A percentile compares a stretch with the other conserved stretches of the same genome.
phyloP scores from a whole-genome alignment of 2,113 vertebrate species.

The Tachuris rubrigastra region DNA sequence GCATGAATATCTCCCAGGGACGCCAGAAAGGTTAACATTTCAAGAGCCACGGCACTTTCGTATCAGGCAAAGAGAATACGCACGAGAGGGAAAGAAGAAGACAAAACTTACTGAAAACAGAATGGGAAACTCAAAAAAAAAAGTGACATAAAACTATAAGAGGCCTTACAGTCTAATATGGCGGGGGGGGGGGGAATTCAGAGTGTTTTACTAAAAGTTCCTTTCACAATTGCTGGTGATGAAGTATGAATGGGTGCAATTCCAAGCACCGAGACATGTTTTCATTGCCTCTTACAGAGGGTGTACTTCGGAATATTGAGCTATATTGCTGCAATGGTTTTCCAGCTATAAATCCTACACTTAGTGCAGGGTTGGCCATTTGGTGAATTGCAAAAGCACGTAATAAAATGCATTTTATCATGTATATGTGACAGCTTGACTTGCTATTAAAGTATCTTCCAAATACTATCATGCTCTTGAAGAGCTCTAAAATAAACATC shows the following conservation, averaged over 20 bases:
- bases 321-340: slow-evolving; percentile 18
- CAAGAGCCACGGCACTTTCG: neutral
- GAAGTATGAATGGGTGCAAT: slow-evolving; percentile 21
- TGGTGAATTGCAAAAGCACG: slow-evolving; percentile 42
- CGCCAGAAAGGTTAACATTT: neutral
- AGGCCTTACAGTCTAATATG: neutral
- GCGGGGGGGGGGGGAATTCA: no score
- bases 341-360: slow-evolving; percentile 34
- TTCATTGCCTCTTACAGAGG: slow-evolving; percentile 36
- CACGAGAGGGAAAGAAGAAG: neutral
- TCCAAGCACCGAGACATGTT: neutral
- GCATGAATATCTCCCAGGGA: neutral
- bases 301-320: slow-evolving; percentile 28
- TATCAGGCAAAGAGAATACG: neutral
- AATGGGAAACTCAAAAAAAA: neutral
- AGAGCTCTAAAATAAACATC: slow-evolving; percentile 57
- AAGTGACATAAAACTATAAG: neutral
- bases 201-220: neutral
- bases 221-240: slow-evolving; percentile 14
- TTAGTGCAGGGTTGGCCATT: slow-evolving; percentile 30
- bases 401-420: slow-evolving; percentile 53
- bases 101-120: neutral
- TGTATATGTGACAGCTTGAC: slow-evolving; percentile 47
- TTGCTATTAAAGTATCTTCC: slow-evolving; percentile 41
- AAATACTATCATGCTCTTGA: neutral